phyloP scores from a whole-genome alignment of 2,888 invertebrate species.

The Tolmerus cingulatus region DNA sequence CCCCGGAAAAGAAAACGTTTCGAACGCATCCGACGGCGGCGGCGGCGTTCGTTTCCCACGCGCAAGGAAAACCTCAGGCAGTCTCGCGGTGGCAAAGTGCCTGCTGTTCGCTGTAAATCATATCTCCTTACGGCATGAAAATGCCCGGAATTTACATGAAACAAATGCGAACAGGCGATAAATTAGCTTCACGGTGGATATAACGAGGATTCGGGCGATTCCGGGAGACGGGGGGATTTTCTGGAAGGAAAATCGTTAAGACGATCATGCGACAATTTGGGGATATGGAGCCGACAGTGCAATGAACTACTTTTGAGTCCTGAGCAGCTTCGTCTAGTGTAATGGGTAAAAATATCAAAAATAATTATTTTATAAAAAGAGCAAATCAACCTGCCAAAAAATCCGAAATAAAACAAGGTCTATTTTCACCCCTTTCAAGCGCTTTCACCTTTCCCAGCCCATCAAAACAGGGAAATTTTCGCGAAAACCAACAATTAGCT shows the following conservation, averaged over 20 bases:
- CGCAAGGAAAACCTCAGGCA: neutral
- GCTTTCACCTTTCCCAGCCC: neutral
- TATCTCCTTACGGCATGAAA: neutral
- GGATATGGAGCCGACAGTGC: neutral
- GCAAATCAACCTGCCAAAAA: neutral
- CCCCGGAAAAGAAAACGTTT: neutral
- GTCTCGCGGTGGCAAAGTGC: neutral
- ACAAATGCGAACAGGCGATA: slow-evolving; percentile 41
- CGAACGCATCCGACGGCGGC: neutral
- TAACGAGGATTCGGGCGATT: neutral
- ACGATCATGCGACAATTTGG: neutral
- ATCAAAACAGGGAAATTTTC: neutral
- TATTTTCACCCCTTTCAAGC: neutral
- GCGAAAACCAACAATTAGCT: neutral
- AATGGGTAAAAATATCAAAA: too few species aligned
- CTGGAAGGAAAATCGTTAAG: neutral
- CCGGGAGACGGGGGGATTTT: neutral
- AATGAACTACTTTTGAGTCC: neutral
- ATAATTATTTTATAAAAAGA: neutral
- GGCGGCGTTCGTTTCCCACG: slow-evolving; percentile 23
- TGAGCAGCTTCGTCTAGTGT: neutral
- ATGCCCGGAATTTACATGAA: slow-evolving; percentile 37
- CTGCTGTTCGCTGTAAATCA: slow-evolving; percentile 43
- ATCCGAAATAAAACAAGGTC: neutral
- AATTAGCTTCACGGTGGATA: slow-evolving; percentile 26